Evolutionary conservation across 2,113 vertebrate species (phyloP).

Genomic region (Bos javanicus): DNA sequence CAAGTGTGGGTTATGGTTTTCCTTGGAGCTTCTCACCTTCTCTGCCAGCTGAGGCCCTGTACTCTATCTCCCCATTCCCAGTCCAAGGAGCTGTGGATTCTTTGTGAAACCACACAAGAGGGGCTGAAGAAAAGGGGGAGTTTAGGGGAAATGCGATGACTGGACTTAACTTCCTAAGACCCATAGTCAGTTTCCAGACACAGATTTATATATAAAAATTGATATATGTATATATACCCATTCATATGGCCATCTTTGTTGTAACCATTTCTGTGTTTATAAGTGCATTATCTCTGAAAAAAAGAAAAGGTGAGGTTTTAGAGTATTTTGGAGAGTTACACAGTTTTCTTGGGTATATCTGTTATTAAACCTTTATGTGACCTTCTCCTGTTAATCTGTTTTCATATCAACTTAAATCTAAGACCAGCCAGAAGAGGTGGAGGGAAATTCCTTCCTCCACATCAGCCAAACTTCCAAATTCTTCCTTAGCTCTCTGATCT

Average conservation of each 20-base stretch:
- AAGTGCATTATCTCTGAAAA: conserved; percentile 83
- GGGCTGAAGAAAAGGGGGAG: conserved; percentile 44
- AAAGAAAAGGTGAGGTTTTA: background rate
- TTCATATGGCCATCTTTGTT: conserved; percentile 83
- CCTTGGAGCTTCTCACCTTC: background rate
- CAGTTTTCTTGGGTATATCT: background rate
- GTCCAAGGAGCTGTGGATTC: conserved; percentile 42
- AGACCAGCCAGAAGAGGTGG: background rate
- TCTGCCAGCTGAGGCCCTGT: background rate
- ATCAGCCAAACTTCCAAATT: background rate
- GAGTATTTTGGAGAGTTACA: background rate
- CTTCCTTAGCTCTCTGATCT: background rate
- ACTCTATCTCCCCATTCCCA: background rate
- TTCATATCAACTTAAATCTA: background rate
- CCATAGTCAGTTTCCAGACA: conserved; percentile 69
- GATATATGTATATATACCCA: conserved; percentile 78
- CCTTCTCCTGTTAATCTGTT: background rate
- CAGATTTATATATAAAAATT: conserved; percentile 83
- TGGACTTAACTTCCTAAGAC: conserved; percentile 81
- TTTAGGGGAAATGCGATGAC: conserved; percentile 70
- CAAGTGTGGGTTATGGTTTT: conserved; percentile 24
- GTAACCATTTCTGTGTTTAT: conserved; percentile 88
- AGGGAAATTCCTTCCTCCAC: background rate
- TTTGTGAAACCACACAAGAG: background rate
- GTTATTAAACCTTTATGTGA: background rate